Evolutionary conservation across 2,797 vertebrate species (phyloP).

Genomic region (Scolopax bukidnonensis): DNA sequence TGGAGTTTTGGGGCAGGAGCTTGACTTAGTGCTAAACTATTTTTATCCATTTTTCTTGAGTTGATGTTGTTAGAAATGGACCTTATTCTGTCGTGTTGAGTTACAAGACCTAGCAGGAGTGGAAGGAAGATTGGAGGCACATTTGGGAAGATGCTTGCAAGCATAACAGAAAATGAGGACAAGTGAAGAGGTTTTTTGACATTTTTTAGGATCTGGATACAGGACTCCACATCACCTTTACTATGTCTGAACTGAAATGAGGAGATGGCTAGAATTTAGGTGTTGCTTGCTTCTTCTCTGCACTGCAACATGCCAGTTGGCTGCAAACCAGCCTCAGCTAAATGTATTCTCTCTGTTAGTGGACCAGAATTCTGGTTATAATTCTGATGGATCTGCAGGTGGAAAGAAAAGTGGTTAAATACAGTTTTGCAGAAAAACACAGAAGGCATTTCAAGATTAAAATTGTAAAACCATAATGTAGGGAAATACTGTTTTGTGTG

Average conservation of each 20-base stretch:
- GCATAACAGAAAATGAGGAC: background rate
- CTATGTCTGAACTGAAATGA: background rate
- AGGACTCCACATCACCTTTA: background rate
- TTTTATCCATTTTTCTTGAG: background rate
- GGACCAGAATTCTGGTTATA: background rate
- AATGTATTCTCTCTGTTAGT: background rate
- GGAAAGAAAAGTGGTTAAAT: background rate
- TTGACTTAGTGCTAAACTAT: background rate
- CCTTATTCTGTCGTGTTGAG: background rate
- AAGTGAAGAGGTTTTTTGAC: background rate
- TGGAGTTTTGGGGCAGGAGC: background rate
- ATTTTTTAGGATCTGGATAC: background rate
- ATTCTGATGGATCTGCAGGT: background rate
- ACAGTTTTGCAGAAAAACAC: background rate
- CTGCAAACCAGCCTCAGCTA: background rate
- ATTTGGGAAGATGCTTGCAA: fast-evolving
- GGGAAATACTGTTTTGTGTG: background rate
- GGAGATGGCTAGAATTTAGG: background rate
- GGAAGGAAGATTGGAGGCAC: background rate
- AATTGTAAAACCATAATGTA: background rate
- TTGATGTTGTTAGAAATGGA: background rate
- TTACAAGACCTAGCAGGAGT: background rate
- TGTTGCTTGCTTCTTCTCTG: background rate
- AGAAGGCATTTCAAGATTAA: background rate
- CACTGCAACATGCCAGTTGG: background rate